phyloP scores from a whole-genome alignment of 2,888 invertebrate species.

The Polia nebulosa region DNA sequence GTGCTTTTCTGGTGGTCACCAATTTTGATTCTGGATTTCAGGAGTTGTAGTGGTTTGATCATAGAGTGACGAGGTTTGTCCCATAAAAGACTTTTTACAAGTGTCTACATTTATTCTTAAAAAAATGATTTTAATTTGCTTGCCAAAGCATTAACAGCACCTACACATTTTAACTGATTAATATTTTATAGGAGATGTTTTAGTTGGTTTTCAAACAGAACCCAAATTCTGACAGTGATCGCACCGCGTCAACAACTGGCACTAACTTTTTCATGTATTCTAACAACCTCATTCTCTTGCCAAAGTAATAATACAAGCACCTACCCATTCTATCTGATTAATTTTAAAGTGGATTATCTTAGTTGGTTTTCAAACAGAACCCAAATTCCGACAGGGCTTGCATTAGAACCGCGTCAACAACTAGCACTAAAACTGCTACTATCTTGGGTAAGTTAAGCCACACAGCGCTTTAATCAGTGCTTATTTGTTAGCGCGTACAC shows the following conservation, averaged over 20 bases:
- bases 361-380: constrained; percentile 16
- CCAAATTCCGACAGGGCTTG: constrained; percentile 20
- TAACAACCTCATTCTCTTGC: neutral
- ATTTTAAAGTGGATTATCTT: neutral
- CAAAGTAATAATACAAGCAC: neutral
- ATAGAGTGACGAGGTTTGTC: no score
- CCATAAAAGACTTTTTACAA: no score
- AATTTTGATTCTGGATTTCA: no score
- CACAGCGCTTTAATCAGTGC: constrained; percentile 53
- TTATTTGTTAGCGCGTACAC: constrained; percentile 49
- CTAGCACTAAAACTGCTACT: constrained; percentile 55
- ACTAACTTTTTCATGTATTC: no score
- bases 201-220: constrained; percentile 16
- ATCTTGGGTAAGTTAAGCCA: constrained; percentile 46
- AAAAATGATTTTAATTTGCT: no score
- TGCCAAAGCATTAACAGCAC: neutral
- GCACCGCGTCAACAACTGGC: constrained; percentile 46
- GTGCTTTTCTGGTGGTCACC: no score
- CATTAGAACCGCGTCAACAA: constrained; percentile 50
- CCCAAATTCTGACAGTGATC: constrained; percentile 18
- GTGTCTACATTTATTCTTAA: no score
- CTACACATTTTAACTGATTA: neutral
- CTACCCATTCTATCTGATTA: neutral
- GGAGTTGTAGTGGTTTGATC: no score
- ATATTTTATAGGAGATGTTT: neutral